Base-by-base conservation (phyloP, 2,888 invertebrate genomes). In the Athripsodes cinereus region DNA sequence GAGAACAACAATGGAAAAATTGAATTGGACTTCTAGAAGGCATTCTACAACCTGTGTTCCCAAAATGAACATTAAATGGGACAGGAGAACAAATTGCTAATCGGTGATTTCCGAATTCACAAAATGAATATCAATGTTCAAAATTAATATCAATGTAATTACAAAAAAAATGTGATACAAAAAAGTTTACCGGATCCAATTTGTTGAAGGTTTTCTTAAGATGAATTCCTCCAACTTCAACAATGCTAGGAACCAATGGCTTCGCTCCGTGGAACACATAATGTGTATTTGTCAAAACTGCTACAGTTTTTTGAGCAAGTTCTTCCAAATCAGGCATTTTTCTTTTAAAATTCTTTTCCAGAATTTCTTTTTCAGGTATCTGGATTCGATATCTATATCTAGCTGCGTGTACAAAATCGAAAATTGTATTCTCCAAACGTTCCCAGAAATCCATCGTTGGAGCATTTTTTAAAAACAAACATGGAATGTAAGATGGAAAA, bases 161-260 rank as follows among this genome's bases (percentile, higher is more conserved):
- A n/a, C n/a, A n/a, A n/a, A n/a, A n/a, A 31, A 31, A 31, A 8
- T 31, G 31, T 31, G 31, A n/a, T n/a, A n/a, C n/a, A n/a, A n/a
- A n/a, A n/a, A n/a, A 31, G 6, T 31, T 31, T 31, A 31, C 31
- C 31, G 31, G 6, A 31, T 31, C 11, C 19, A 60, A 60, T 2
- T 68, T 59, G 26, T 66, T 63, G 11, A 66, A 61, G 31, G 54
- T 66, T 51, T 63, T 68, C 59, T 69, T 68, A 20, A 81, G 68
- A 69, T 80, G 78, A 55, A 81, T 69, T 21, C 81, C 81, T 26
- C 78, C 80, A 3, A 81, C 73, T 69, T 81, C 80, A 1, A 81
- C 70, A 11, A 78, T 68, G 13, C 71, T 71, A 1, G 80, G 80
- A 35, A 74, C 73, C 40, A 73, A 58, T 1, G 75, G 74, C 61